Percentiles rank a stretch among this genome's conserved stretches.
These are phyloP conservation scores for Dipodomys stephensi DNA, from an alignment of 2,113 vertebrate species.

Conservation along the genomic window DNA sequence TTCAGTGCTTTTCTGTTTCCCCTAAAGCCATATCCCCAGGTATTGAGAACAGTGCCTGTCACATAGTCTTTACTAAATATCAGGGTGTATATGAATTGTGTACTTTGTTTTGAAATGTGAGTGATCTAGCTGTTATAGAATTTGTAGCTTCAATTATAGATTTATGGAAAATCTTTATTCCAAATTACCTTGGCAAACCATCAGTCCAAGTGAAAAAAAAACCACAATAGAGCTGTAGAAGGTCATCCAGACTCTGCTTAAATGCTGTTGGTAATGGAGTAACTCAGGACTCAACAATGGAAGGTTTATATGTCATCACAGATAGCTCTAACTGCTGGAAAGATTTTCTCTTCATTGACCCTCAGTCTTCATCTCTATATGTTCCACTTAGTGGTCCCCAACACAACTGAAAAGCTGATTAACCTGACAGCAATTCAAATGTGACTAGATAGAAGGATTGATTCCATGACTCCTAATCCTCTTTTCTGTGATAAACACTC, in stretches of 20 bases:
- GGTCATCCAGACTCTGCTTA: neutral
- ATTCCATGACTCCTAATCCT: constrained; percentile 30
- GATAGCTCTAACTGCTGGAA: neutral
- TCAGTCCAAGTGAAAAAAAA: neutral
- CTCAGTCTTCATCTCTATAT: constrained; percentile 9
- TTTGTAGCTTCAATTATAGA: neutral
- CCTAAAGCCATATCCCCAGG: neutral
- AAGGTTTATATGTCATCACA: neutral
- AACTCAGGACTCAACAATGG: neutral
- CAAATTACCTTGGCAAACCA: neutral
- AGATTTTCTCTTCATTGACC: constrained; percentile 6
- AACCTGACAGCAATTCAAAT: neutral
- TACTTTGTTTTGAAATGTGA: constrained; percentile 10
- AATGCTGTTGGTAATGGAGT: neutral
- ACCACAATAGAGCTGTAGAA: neutral
- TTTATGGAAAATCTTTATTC: constrained; percentile 47
- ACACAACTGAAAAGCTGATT: constrained; percentile 19
- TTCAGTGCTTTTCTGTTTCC: neutral
- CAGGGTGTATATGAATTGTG: neutral
- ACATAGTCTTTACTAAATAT: neutral
- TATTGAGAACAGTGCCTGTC: neutral
- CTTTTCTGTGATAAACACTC: constrained; percentile 29
- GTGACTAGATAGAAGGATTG: neutral
- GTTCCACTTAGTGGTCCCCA: neutral
- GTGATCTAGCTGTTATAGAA: neutral